These are phyloP conservation scores for Hoplodrina blanda DNA, from an alignment of 2,888 invertebrate species.

Conservation along the genomic window DNA sequence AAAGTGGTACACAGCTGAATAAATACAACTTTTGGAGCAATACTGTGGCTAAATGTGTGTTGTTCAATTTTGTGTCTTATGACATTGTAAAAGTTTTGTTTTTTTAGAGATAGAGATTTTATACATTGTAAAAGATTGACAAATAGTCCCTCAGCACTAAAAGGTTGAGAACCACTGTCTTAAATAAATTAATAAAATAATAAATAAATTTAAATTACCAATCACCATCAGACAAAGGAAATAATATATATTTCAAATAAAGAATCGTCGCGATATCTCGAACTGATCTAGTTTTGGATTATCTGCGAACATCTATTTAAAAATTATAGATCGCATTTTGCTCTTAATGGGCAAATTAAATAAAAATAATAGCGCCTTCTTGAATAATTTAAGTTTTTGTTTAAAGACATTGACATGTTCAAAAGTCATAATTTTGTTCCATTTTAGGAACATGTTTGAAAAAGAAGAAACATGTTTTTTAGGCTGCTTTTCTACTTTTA, in stretches of 20 bases:
- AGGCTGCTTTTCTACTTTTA: not conserved
- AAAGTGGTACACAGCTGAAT: too few species aligned
- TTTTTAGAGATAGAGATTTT: too few species aligned
- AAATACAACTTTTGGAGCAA: not conserved
- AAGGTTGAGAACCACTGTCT: too few species aligned
- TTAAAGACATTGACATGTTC: not conserved
- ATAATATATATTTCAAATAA: slow-evolving; percentile 24
- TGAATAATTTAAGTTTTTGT: slow-evolving; percentile 2
- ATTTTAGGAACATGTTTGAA: not conserved
- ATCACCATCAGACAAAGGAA: slow-evolving; percentile 8
- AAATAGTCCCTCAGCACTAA: too few species aligned
- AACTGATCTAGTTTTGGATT: slow-evolving; percentile 21
- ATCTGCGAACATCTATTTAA: slow-evolving; percentile 26
- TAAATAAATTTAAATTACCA: slow-evolving; percentile 3
- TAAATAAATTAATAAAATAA: too few species aligned
- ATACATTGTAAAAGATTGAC: too few species aligned
- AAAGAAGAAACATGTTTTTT: not conserved
- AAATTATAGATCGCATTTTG: slow-evolving; percentile 16
- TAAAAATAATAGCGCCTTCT: not conserved
- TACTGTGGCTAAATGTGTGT: not conserved
- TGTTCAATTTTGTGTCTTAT: not conserved
- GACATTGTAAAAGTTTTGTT: too few species aligned
- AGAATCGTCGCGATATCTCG: slow-evolving; percentile 15
- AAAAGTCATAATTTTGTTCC: slow-evolving; percentile 14
- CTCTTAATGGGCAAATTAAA: slow-evolving; percentile 32